Evolutionary conservation across 2,797 vertebrate genomes (phyloP).

Genomic region (Sebastes trivittatus): DNA sequence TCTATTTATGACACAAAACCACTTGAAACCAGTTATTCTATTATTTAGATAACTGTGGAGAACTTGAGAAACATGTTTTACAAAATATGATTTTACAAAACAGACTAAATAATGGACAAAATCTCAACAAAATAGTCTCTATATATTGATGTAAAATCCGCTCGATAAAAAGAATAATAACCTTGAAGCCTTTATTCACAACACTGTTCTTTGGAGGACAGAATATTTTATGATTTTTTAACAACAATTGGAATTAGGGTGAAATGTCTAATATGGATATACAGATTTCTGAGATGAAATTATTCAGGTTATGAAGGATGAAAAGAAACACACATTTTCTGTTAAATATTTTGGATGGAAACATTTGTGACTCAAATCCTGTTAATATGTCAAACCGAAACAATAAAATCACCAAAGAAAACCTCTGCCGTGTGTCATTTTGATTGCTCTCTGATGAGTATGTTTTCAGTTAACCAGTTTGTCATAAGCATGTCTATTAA

Average conservation of each 20-base stretch:
- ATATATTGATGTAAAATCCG: not conserved
- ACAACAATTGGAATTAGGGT: not conserved
- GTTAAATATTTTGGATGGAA: conserved; percentile 7
- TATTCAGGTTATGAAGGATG: not conserved
- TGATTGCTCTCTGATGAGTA: conserved; percentile 67
- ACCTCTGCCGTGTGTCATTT: conserved; percentile 52
- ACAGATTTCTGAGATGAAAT: not conserved
- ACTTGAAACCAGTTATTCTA: not conserved
- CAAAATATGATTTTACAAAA: not conserved
- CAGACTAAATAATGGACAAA: not conserved
- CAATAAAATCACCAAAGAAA: conserved; percentile 49
- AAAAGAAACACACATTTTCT: not conserved
- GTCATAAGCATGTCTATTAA: conserved; percentile 79
- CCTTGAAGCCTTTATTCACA: not conserved
- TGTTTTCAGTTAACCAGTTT: conserved; percentile 66
- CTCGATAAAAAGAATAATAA: not conserved
- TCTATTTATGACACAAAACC: not conserved
- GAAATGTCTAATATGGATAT: not conserved
- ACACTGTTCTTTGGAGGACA: not conserved
- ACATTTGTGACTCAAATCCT: conserved; percentile 2
- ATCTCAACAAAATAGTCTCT: not conserved
- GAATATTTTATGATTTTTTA: not conserved
- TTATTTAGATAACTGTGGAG: not conserved
- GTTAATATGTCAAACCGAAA: conserved; percentile 21
- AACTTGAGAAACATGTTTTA: not conserved